Percentiles rank a stretch among this genome's conserved stretches.
Conservation (phyloP, 2,888 invertebrate genomes). For the Pristionchus maxplancki region DNA sequence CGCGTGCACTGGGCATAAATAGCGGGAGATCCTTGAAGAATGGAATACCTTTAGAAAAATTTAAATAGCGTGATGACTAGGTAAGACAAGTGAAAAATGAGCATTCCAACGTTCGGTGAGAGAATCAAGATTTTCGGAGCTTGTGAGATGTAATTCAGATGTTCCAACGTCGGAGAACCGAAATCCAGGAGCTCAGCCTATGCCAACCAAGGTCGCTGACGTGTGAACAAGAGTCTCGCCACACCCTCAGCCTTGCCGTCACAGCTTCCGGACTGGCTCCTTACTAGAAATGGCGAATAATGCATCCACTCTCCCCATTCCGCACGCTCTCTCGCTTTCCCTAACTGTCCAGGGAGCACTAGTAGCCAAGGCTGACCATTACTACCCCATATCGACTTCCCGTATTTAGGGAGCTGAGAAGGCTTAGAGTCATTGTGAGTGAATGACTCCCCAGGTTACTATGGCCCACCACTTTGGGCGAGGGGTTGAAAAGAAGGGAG, state of each 20-base stretch:
- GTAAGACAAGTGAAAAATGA: no score
- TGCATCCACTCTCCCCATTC: neutral
- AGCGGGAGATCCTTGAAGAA: no score
- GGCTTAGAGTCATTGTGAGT: conserved; percentile 7
- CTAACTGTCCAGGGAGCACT: neutral
- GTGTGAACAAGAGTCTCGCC: neutral
- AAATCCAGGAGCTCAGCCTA: neutral
- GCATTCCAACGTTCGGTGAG: no score
- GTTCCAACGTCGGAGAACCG: no score
- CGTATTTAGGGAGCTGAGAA: conserved; percentile 24
- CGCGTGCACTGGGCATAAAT: no score
- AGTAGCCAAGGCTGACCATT: neutral
- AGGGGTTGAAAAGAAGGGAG: neutral
- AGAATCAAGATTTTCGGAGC: no score
- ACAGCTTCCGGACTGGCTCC: neutral
- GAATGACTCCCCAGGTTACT: conserved; percentile 21
- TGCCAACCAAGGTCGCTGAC: neutral
- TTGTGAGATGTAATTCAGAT: no score
- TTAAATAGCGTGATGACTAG: no score
- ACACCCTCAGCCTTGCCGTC: neutral
- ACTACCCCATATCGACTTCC: neutral
- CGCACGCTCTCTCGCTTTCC: neutral
- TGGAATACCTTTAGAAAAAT: no score
- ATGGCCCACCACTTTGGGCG: neutral
- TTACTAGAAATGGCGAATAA: neutral